Evolutionary conservation across 2,797 vertebrate species (phyloP).

Genomic region (Brotula barbata): DNA sequence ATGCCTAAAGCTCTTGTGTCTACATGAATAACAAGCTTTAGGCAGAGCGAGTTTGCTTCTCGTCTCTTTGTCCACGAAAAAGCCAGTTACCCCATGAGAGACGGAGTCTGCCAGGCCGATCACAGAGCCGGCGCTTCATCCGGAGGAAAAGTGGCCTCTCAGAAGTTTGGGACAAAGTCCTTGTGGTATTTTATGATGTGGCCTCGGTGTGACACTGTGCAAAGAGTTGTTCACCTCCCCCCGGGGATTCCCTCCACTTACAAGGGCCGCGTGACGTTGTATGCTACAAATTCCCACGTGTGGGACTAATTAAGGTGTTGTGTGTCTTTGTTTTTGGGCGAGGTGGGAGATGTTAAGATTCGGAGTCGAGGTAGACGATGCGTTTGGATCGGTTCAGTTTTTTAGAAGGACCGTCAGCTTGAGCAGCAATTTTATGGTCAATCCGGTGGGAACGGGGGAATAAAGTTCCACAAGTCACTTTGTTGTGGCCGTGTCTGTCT

Average conservation of each 20-base stretch:
- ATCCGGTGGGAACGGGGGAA: too few species aligned
- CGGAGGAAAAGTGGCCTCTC: constrained; percentile 48
- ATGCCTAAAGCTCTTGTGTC: constrained; percentile 50
- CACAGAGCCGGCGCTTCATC: constrained; percentile 47
- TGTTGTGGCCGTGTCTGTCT: too few species aligned
- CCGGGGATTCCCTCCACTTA: constrained; percentile 31
- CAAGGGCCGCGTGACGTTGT: constrained; percentile 26
- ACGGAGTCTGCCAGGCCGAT: constrained; percentile 55
- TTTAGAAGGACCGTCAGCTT: constrained; percentile 6
- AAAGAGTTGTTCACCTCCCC: constrained; percentile 36
- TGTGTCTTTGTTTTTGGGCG: constrained; percentile 9
- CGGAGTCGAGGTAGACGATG: too few species aligned
- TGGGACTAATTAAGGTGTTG: neutral
- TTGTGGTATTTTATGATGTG: constrained; percentile 57
- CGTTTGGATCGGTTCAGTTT: neutral
- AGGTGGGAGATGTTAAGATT: neutral
- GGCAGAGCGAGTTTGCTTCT: constrained; percentile 39
- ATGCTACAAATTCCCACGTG: constrained; percentile 17
- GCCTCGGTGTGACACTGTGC: constrained; percentile 48
- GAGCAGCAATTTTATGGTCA: too few species aligned
- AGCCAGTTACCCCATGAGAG: constrained; percentile 54
- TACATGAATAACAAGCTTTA: constrained; percentile 55
- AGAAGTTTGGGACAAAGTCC: constrained; percentile 62
- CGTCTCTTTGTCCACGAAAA: constrained; percentile 47
- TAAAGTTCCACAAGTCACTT: too few species aligned